Conservation (phyloP, 2,888 invertebrate genomes). For the Tetramorium bicarinatum region DNA sequence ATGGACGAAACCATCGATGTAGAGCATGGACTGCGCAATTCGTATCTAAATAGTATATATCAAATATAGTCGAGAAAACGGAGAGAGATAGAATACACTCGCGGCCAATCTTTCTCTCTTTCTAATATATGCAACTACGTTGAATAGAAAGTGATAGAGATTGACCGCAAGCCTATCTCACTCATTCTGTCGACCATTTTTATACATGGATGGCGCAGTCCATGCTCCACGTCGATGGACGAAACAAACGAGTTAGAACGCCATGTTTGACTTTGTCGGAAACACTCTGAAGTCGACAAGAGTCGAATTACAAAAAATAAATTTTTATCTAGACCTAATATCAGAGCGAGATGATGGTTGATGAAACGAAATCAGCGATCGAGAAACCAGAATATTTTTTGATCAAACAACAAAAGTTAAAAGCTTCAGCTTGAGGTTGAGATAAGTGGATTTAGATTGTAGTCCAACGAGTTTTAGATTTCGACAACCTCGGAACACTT, state of each 20-base stretch:
- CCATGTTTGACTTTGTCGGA: background rate
- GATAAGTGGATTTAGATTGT: background rate
- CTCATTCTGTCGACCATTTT: too few species aligned
- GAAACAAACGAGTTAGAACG: background rate
- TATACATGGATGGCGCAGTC: too few species aligned
- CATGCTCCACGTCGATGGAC: too few species aligned
- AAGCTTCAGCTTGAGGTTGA: background rate
- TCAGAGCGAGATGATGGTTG: background rate
- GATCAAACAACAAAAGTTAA: background rate
- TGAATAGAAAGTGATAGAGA: too few species aligned
- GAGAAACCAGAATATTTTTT: background rate
- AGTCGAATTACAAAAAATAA: background rate
- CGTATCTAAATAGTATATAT: too few species aligned
- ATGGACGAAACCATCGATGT: too few species aligned
- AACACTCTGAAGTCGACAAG: background rate
- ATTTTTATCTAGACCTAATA: background rate
- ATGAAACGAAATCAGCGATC: background rate
- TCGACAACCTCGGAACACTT: background rate
- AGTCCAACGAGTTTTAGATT: background rate
- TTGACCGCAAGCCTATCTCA: too few species aligned
- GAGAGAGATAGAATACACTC: too few species aligned
- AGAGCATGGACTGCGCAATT: too few species aligned
- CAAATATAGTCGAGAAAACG: too few species aligned
- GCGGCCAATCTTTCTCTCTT: too few species aligned
- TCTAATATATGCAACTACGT: too few species aligned